Evolutionary conservation across 1,140 invertebrate species (phyloP).

Genomic region (Calliopsis andreniformis): DNA sequence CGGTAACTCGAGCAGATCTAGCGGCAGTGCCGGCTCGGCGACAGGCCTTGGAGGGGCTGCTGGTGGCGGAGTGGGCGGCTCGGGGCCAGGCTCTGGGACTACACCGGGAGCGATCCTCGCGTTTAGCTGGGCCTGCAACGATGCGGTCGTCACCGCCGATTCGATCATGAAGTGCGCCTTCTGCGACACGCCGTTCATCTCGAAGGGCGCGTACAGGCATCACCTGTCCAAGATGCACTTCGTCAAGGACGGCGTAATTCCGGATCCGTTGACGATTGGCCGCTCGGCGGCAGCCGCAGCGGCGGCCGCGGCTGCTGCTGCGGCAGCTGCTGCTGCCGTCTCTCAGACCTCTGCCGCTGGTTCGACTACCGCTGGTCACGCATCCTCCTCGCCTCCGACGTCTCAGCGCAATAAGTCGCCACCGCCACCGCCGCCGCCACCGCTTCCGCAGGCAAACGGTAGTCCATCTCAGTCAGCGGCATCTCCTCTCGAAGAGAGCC

Average conservation of each 20-base stretch:
- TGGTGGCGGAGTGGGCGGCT: slow-evolving; percentile 61
- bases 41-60: slow-evolving; percentile 66
- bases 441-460: slow-evolving; percentile 81
- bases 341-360: slow-evolving; percentile 81
- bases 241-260: slow-evolving; percentile 94
- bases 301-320: slow-evolving; percentile 74
- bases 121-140: slow-evolving; percentile 96
- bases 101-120: slow-evolving; percentile 92
- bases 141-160: slow-evolving; percentile 91
- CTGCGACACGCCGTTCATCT: slow-evolving; percentile 97
- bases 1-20: slow-evolving; percentile 61
- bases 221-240: slow-evolving; percentile 98
- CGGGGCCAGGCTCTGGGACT: slow-evolving; percentile 78
- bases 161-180: slow-evolving; percentile 97
- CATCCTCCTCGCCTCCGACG: slow-evolving; percentile 75
- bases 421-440: slow-evolving; percentile 66
- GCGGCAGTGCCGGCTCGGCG: slow-evolving; percentile 30
- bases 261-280: slow-evolving; percentile 85
- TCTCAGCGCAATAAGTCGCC: slow-evolving; percentile 81
- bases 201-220: slow-evolving; percentile 97
- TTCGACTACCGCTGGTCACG: slow-evolving; percentile 60
- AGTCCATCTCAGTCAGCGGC: slow-evolving; percentile 78
- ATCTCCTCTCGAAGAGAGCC: slow-evolving; percentile 91
- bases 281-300: slow-evolving; percentile 79
- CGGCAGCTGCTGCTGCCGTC: slow-evolving; percentile 77